Base-by-base conservation (phyloP, 2,888 invertebrate genomes). In the Brassicogethes aeneus region DNA sequence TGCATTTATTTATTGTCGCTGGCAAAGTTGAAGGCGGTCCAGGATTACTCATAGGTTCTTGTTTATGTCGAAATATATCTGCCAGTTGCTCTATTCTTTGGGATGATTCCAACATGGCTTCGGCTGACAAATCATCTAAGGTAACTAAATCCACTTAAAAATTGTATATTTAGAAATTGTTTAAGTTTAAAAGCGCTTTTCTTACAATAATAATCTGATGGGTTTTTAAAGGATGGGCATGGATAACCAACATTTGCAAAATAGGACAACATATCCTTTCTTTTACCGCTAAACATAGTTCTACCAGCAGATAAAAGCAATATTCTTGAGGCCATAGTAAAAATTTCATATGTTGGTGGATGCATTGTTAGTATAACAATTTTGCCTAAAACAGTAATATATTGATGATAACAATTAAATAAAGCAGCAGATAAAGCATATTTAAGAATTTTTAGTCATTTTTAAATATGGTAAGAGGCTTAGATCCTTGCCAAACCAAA, bases 141-240 rank as follows among this genome's bases (percentile, higher is more conserved):
- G 95, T 95, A 14, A 94, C 93, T 54, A 94, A 71, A 67, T 95
- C 94, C 69, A 94, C 93, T 93, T 65, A 2, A 72, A 71, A 44
- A 29, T n/a, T 17, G n/a, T n/a, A n/a, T n/a, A 8, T 29, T 29
- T 29, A 8, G 29, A 29, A 29, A 29, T 29, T 29, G 8, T 29
- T 8, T n/a, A 29, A 29, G n/a, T n/a, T 8, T 29, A 29, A 29
- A 34, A 8, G 12, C 8, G 8, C 8, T 10, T n/a, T 43, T 76
- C 85, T 80, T 71, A 90, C 89, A 74, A 65, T 95, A 95, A 65
- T 95, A 95, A 71, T 95, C 95, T 0, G 93, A 92, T 37, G 94
- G 94, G 64, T 95, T 95, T 69, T 95, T 95, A 66, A 88, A 94
- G 1, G 92, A 87, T 10, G 95, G 95, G 66, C 94, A 95, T 2